A percentile compares a stretch with the other conserved stretches of the same genome.
Conservation (phyloP, 2,113 vertebrate species). For the Sarotherodon lohbergeri region DNA sequence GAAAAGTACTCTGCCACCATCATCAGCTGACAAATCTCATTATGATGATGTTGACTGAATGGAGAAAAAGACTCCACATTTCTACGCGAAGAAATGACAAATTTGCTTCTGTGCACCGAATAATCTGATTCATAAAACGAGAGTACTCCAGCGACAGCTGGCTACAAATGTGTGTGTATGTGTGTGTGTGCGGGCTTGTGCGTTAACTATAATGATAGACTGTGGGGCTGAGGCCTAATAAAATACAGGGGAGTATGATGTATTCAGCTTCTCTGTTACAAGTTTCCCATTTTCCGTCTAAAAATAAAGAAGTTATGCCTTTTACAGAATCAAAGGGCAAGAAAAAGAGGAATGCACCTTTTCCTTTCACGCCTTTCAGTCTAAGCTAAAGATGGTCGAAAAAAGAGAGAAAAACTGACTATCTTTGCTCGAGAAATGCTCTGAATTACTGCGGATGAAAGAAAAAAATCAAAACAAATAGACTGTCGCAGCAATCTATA, state of each 20-base stretch:
- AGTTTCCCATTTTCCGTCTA: slow-evolving; percentile 7
- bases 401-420: neutral
- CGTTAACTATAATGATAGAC: slow-evolving; percentile 38
- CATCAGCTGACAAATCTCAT: neutral
- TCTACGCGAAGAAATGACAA: neutral
- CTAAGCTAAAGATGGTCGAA: neutral
- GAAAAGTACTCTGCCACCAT: slow-evolving; percentile 8
- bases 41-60: neutral
- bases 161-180: neutral
- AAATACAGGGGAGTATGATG: slow-evolving; percentile 26
- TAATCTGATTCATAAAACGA: neutral
- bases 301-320: neutral
- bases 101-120: neutral
- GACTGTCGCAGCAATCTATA: neutral
- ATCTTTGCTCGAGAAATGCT: neutral
- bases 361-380: slow-evolving; percentile 37
- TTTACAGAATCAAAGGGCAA: neutral
- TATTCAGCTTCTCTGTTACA: slow-evolving; percentile 1
- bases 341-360: neutral
- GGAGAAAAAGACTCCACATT: neutral
- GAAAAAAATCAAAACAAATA: neutral
- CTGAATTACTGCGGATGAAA: neutral
- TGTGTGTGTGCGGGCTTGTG: neutral
- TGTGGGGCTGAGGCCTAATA: slow-evolving; percentile 33
- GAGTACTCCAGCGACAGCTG: neutral